phyloP scores from a whole-genome alignment of 2,113 vertebrate species.

The Anser brachyrhynchus region DNA sequence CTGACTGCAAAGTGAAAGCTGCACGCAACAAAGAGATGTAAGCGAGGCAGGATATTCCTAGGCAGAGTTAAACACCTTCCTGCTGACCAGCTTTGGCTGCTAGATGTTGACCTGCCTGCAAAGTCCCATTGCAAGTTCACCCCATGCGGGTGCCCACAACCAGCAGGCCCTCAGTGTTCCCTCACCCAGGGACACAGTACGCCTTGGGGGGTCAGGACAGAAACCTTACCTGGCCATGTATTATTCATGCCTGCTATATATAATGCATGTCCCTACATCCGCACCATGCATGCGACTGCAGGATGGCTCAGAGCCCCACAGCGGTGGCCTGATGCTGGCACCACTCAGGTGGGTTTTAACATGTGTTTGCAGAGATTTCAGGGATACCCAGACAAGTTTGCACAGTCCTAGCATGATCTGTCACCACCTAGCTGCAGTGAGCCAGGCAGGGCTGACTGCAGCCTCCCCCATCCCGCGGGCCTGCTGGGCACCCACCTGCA shows the following conservation, averaged over 20 bases:
- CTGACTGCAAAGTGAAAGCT: accelerated
- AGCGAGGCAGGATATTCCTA: neutral
- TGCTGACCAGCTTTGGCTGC: neutral
- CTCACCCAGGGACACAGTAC: too few relatives aligned
- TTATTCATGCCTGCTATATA: accelerated
- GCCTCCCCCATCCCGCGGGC: accelerated
- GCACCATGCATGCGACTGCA: accelerated
- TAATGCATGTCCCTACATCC: neutral
- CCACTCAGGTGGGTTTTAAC: neutral
- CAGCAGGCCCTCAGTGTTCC: neutral
- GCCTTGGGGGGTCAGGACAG: neutral
- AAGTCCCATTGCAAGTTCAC: neutral
- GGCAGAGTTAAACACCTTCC: neutral
- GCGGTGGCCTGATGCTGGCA: neutral
- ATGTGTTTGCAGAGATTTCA: neutral
- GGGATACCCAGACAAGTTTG: too few relatives aligned
- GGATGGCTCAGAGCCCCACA: accelerated
- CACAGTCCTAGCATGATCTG: neutral
- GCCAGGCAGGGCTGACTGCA: too few relatives aligned
- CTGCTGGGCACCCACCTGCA: neutral
- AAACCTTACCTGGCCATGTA: neutral
- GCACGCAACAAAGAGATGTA: neutral
- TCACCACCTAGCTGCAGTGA: too few relatives aligned
- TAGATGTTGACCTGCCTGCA: neutral
- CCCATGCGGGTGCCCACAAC: accelerated